phyloP scores from a whole-genome alignment of 92 coral and sea anemone genomes.

The Isaurus tuberculatus region DNA sequence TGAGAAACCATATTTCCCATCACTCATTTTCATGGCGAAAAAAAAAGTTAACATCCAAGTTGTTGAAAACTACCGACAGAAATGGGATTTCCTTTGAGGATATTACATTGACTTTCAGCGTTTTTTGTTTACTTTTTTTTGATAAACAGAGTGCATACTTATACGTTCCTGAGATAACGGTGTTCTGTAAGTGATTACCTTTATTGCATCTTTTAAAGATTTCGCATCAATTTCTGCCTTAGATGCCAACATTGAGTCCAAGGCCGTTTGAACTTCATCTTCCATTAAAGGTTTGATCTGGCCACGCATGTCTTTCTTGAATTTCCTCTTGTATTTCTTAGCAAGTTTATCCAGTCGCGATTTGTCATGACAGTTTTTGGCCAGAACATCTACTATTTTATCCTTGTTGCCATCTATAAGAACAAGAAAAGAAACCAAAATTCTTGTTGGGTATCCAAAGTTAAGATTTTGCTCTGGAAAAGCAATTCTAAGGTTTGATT shows the following conservation, averaged over 20 bases:
- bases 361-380: slow-evolving; percentile 72
- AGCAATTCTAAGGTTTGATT: too few relatives aligned
- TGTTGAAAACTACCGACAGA: too few relatives aligned
- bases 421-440: background rate
- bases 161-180: too few relatives aligned
- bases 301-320: slow-evolving; percentile 79
- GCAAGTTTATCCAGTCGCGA: slow-evolving; percentile 65
- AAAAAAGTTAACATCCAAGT: too few relatives aligned
- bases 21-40: too few relatives aligned
- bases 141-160: too few relatives aligned
- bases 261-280: slow-evolving; percentile 78
- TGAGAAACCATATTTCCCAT: too few relatives aligned
- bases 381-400: slow-evolving; percentile 75
- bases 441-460: too few relatives aligned
- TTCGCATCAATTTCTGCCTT: slow-evolving; percentile 78
- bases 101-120: too few relatives aligned
- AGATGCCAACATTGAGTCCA: slow-evolving; percentile 71
- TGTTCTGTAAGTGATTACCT: slow-evolving; percentile 66
- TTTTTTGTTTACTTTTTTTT: too few relatives aligned
- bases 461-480: too few relatives aligned
- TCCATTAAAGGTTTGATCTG: slow-evolving; percentile 75
- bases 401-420: slow-evolving; percentile 72
- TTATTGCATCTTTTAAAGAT: slow-evolving; percentile 74
- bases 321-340: slow-evolving; percentile 70
- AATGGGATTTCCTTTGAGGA: too few relatives aligned